Base-by-base conservation (phyloP, 2,888 invertebrate species). In the Drosophila rubida region DNA sequence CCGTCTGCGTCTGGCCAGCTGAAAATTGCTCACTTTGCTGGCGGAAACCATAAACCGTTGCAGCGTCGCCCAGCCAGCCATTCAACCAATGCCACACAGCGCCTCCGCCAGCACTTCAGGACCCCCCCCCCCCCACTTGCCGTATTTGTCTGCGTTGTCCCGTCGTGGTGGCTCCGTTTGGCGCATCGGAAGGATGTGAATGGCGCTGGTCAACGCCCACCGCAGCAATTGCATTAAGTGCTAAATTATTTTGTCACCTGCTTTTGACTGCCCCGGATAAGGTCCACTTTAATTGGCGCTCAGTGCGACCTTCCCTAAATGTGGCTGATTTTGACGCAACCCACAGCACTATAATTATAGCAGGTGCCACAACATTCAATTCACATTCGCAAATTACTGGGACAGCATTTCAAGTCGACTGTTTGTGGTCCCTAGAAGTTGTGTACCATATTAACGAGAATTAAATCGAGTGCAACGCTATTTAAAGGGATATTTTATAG, bases 1-100 rank as follows among this genome's bases (percentile, higher is more conserved):
- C n/a, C n/a, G n/a, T n/a, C n/a, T n/a, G n/a, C 9, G 9, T 30
- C 45, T 61, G 55, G 23, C 25, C 44, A 37, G 13, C 35, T 25
- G 45, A 44, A 70, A 76, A 70, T 80, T 71, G 70, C 78, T 76
- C 70, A 84, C 81, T 88, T 64, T 82, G 79, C 72, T 58, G 71
- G 51, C 68, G 73, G 81, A 83, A 86, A 72, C 80, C 80, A 83
- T 76, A 76, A 76, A 73, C 77, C 73, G 62, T 81, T 74, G 49
- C 48, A 59, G 19, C 6, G 32, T 32, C 16, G 5, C 32, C 23
- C 25, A n/a, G n/a, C 19, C 44, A 32, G n/a, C 11, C 30, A 32
- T n/a, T 32, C 11, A 32, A n/a, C 30, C 30, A 32, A 32, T 32
- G 30, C 30, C 30, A n/a, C 30, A 32, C 30, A n/a, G 30, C 5